Evolutionary conservation across 1,140 invertebrate species (phyloP), one percentile per base, ranked within the genome.

Genomic region (Zaprionus vittiger): DNA sequence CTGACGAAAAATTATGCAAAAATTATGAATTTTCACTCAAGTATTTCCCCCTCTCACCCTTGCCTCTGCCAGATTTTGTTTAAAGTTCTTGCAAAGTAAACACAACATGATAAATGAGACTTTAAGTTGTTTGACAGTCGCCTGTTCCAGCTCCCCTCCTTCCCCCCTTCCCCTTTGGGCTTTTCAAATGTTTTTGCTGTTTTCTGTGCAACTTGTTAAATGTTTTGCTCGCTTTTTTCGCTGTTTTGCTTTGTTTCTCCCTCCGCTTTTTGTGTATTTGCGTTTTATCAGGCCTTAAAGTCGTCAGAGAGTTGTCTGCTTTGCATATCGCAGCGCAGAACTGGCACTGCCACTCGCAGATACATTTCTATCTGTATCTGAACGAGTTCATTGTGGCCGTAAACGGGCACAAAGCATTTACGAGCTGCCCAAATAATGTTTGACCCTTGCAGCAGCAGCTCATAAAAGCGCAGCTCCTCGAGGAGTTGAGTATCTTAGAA

Each of bases 121-220:
- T 92, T 92, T 92, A 91, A 92, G 86, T 91, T 91, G 81, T 91
- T 90, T 91, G 82, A 86, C 80, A 80, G 69, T 69, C 54, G 20
- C n/a, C 26, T 28, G 12, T 31, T 37, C 17, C 54, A 24, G n/a
- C 38, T 54, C 7, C 60, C 2, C 38, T 54, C 7, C 60, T 1
- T 0, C 22, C 14, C 15, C 15, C 59, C 15, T n/a, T 17, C 56
- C 11, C 15, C 6, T 11, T 22, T 20, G 6, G 37, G 41, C 26
- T 55, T 62, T 20, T 54, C 24, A 41, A 81, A 65, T 70, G 71
- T 78, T 72, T 73, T 63, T 73, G 34, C 59, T 44, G 79, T 78
- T 78, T 76, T 73, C 78, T 87, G 83, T 87, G 82, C 73, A 87
- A 87, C 67, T 86, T 86, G 77, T 77, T 80, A 83, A 87, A 86